Base-by-base conservation (phyloP, 2,888 invertebrate genomes). In the Gymnocheta viridis region DNA sequence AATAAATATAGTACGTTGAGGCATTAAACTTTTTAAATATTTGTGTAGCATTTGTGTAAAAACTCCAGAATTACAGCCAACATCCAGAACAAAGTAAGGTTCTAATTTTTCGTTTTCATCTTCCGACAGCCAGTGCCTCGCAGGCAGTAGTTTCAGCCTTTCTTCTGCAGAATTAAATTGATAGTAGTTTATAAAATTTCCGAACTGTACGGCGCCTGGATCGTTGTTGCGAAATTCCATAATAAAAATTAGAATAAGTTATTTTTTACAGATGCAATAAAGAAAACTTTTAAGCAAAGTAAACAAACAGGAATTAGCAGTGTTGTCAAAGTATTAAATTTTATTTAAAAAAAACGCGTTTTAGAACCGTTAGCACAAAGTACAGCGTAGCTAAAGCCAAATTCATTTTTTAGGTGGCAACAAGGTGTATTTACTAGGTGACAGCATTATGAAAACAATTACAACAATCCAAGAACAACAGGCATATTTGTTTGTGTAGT, bases 181-280 rank as follows among this genome's bases (percentile, higher is more conserved):
- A 90, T 97, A 97, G 90, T 97, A 97, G 92, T 97, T 97, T 81
- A 96, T 96, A 88, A 97, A 97, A 92, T 97, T 97, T 70, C 97
- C 97, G 93, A 93, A 94, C 89, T 94, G 94, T 0, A 95, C 95
- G 41, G 96, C 96, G 24, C 97, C 97, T 17, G 97, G 96, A 91
- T 96, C 94, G 76, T 93, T 87, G 3, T 86, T 87, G 1, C 89
- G 89, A n/a, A 86, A 90, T 27, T 91, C 87, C 91, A 91, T 91
- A n/a, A 10, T 54, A 12, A 47, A 32, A 35, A 32, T 38, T 60
- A 35, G 32, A 29, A n/a, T 12, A 29, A 56, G 4, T 7, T n/a
- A 4, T 41, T 41, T 14, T 3, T 12, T 4, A n/a, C 9, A 41
- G 9, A 12, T 41, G 12, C 32, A 4, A 5, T 10, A 49, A 47